Base-by-base conservation (phyloP, 2,888 invertebrate species). In the Tuta absoluta region DNA sequence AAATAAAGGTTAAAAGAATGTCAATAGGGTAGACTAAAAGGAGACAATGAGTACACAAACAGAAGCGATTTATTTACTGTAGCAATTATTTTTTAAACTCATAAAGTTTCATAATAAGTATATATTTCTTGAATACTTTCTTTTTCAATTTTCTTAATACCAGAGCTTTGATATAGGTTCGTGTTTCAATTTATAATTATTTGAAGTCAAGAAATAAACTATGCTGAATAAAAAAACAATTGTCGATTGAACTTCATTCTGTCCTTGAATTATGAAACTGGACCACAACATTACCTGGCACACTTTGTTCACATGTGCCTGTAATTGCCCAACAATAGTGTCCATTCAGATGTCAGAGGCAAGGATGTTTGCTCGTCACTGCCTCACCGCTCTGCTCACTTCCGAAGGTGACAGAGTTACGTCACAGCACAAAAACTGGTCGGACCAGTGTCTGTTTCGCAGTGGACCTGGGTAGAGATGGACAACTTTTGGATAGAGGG, bases 351-450 rank as follows among this genome's bases (percentile, higher is more conserved):
- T 66, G 66, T 67, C 68, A 51, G 49, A 48, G 41, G 68, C 73
- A 75, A 77, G 79, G 78, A 78, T 82, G 79, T 80, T 81, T 77
- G 71, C 72, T 71, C 70, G 73, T 75, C 75, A 73, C 77, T 74
- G 45, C n/a, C 41, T 45, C n/a, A 17, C 2, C 17, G 33, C n/a
- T n/a, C 75, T 68, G 71, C 69, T 76, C 73, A 76, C 81, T 83
- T 80, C 81, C 76, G 74, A 81, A 79, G 75, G 74, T 70, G 71
- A 71, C 69, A 66, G 67, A 68, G 75, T 73, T 73, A 75, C 74
- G 74, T 76, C 70, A 75, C 66, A 62, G 70, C 71, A 79, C 73
- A 77, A 65, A 76, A 79, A 80, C 76, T 75, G 72, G 80, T 76
- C 69, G 63, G 65, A 69, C 68, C 64, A 14, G 62, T 53, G 62